A percentile compares a stretch with the other conserved stretches of the same genome.
phyloP scores from a whole-genome alignment of 2,113 vertebrate species.

The Bufo gargarizans region DNA sequence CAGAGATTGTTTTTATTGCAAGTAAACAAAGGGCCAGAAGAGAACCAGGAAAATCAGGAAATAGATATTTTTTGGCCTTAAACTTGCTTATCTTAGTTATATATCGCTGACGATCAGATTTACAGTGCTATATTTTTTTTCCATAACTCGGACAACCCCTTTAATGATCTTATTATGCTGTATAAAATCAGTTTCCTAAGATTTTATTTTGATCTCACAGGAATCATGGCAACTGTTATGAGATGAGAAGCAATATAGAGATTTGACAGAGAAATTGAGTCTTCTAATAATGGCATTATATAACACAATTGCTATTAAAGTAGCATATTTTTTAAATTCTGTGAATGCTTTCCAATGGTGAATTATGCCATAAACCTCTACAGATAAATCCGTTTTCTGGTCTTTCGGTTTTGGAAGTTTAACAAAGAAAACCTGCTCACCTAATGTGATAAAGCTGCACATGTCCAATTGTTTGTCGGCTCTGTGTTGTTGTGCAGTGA shows the following conservation, averaged over 20 bases:
- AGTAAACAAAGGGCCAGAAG: too few species aligned
- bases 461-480: slow-evolving; percentile 30
- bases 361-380: neutral
- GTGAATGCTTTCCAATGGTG: neutral
- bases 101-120: too few species aligned
- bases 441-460: slow-evolving; percentile 22
- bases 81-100: too few species aligned
- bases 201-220: neutral
- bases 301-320: neutral
- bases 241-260: too few species aligned
- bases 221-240: neutral
- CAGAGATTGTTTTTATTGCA: too few species aligned
- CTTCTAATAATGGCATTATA: neutral
- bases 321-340: neutral
- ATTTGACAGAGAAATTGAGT: too few species aligned
- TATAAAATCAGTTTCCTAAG: neutral
- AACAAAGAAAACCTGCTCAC: neutral
- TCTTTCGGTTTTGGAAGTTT: neutral
- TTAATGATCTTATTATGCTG: neutral
- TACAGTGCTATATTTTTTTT: too few species aligned
- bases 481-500: slow-evolving; percentile 9
- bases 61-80: too few species aligned
- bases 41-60: too few species aligned
- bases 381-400: neutral
- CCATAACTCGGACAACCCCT: too few species aligned